Evolutionary conservation across 2,113 vertebrate genomes (phyloP).

Genomic region (Acinonyx jubatus): DNA sequence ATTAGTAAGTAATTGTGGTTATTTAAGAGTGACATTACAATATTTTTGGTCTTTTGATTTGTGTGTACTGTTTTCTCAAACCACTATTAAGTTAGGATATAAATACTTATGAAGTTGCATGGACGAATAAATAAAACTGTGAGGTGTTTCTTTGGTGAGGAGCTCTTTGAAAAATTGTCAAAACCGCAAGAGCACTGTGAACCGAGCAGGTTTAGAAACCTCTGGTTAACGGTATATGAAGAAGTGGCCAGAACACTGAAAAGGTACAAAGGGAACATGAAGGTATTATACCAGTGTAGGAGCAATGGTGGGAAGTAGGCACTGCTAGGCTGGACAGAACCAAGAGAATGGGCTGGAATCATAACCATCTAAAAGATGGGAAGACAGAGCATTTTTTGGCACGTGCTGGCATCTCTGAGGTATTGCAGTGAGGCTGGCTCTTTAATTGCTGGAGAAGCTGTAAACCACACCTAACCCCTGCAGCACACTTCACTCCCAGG

Average conservation of each 20-base stretch:
- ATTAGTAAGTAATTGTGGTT: neutral
- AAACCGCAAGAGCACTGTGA: neutral
- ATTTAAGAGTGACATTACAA: neutral
- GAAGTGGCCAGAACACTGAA: neutral
- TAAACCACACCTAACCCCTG: neutral
- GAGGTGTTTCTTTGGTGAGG: slow-evolving; percentile 2
- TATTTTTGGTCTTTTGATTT: neutral
- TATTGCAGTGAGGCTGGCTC: neutral
- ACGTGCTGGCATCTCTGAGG: neutral
- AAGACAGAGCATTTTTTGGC: neutral
- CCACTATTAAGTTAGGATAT: neutral
- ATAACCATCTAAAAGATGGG: neutral
- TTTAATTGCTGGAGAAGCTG: neutral
- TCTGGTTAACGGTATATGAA: neutral
- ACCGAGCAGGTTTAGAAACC: neutral
- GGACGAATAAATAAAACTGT: neutral
- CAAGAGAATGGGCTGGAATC: neutral
- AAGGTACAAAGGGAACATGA: neutral
- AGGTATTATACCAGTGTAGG: neutral
- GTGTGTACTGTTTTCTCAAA: neutral
- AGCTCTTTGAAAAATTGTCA: neutral
- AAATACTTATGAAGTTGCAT: neutral
- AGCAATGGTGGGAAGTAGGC: neutral
- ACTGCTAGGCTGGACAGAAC: neutral
- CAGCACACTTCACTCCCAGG: neutral